Conservation (phyloP, 2,113 vertebrate genomes). For the Junco hyemalis region DNA sequence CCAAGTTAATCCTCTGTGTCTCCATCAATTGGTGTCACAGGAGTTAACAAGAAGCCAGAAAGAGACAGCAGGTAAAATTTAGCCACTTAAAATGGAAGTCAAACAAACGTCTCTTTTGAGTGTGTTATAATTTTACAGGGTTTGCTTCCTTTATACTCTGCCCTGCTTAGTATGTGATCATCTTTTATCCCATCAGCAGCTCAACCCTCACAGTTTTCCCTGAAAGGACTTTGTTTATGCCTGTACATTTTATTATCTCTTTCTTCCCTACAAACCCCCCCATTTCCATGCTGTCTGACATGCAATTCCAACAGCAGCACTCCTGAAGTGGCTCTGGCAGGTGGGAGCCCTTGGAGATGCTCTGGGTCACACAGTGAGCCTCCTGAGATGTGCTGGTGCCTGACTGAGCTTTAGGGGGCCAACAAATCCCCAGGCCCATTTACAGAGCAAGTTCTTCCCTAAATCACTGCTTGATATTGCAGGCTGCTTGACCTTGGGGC, state of each 20-base stretch:
- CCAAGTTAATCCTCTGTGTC: conserved; percentile 44
- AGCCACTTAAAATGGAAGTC: background rate
- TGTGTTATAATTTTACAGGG: background rate
- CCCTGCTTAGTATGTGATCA: background rate
- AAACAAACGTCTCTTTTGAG: background rate
- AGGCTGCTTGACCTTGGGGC: background rate
- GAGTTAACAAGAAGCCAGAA: conserved; percentile 11
- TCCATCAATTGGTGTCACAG: background rate
- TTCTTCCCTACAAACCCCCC: background rate
- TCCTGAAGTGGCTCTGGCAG: background rate
- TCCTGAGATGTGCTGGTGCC: background rate
- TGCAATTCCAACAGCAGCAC: background rate
- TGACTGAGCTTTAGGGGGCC: background rate
- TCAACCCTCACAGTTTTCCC: background rate
- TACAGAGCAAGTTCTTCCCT: background rate
- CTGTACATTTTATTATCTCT: background rate
- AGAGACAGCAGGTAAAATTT: background rate
- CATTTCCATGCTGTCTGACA: background rate
- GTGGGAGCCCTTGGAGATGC: background rate
- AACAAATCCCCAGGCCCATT: background rate
- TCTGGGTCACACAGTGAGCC: background rate
- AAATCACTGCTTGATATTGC: background rate
- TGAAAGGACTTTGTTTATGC: background rate
- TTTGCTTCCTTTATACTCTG: background rate
- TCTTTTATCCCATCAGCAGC: background rate